A percentile compares a stretch with the other conserved stretches of the same genome.
These are phyloP conservation scores for Ectemnius continuus DNA, from an alignment of 2,888 invertebrate genomes.

Conservation along the genomic window DNA sequence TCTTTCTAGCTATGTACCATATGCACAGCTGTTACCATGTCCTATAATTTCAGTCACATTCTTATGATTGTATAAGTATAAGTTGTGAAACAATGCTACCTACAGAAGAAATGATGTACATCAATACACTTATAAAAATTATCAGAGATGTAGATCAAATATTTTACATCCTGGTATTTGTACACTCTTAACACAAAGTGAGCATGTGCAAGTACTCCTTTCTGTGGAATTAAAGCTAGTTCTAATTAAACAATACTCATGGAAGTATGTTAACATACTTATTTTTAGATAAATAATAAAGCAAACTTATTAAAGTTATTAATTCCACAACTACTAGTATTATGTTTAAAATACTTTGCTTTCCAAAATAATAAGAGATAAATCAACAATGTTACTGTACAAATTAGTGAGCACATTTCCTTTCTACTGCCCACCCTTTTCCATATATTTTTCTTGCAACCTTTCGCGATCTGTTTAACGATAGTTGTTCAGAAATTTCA, in stretches of 20 bases:
- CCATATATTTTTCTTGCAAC: too few species aligned
- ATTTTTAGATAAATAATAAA: conserved; percentile 43
- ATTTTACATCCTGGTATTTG: conserved; percentile 17
- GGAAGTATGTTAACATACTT: conserved; percentile 34
- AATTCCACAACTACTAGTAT: not conserved
- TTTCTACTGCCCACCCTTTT: too few species aligned
- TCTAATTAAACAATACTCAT: conserved; percentile 22
- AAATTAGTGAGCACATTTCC: too few species aligned
- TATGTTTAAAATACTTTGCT: too few species aligned
- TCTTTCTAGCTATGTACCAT: not conserved
- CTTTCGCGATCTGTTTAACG: too few species aligned
- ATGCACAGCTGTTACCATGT: too few species aligned
- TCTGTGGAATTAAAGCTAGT: conserved; percentile 3
- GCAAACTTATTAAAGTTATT: conserved; percentile 10
- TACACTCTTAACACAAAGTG: conserved; percentile 5
- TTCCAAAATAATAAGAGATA: too few species aligned
- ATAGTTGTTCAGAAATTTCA: too few species aligned
- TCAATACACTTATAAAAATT: conserved; percentile 20
- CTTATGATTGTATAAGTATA: not conserved
- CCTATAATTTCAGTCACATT: too few species aligned
- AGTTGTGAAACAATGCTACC: conserved; percentile 6
- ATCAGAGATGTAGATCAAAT: conserved; percentile 26
- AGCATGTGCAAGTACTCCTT: conserved; percentile 3
- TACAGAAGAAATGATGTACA: conserved; percentile 13
- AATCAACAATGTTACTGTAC: too few species aligned